phyloP scores from a whole-genome alignment of 2,888 invertebrate genomes.

The Linyphia triangularis region DNA sequence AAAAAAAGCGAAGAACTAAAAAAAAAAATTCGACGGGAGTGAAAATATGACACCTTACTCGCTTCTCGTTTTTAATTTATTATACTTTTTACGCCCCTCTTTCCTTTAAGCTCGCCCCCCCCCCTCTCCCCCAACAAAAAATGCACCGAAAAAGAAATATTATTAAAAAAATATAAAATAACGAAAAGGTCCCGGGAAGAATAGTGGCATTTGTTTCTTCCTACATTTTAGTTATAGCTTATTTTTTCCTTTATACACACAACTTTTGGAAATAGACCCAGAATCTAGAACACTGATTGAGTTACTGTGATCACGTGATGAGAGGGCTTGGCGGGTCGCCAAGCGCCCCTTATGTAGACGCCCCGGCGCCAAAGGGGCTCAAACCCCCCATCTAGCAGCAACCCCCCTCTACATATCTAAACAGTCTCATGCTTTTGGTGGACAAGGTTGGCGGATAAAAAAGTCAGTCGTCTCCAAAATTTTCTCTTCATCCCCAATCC shows the following conservation, averaged over 20 bases:
- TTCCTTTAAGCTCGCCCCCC: slow-evolving; percentile 4
- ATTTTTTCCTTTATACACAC: slow-evolving; percentile 26
- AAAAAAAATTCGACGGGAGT: not conserved
- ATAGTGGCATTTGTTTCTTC: slow-evolving; percentile 63
- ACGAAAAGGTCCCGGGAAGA: slow-evolving; percentile 4
- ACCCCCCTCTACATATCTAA: slow-evolving; percentile 4
- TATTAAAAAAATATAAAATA: slow-evolving; percentile 17
- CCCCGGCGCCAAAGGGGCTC: slow-evolving; percentile 54
- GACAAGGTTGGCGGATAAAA: no score
- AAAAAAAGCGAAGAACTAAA: not conserved
- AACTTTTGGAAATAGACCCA: slow-evolving; percentile 63
- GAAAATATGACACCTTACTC: slow-evolving; percentile 50
- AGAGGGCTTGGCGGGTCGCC: slow-evolving; percentile 57
- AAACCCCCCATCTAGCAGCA: not conserved
- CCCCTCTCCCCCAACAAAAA: slow-evolving; percentile 10
- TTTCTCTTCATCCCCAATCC: no score
- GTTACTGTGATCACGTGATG: slow-evolving; percentile 71
- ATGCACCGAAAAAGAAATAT: slow-evolving; percentile 24
- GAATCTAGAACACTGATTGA: slow-evolving; percentile 70
- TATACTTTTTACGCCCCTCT: slow-evolving; percentile 44
- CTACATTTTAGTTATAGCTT: slow-evolving; percentile 29
- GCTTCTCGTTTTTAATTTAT: slow-evolving; percentile 50
- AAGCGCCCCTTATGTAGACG: slow-evolving; percentile 55
- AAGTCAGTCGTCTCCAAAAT: no score
- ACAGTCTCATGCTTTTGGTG: not conserved